phyloP scores from a whole-genome alignment of 2,888 invertebrate species.

The Nematopogon swammerdamellus region DNA sequence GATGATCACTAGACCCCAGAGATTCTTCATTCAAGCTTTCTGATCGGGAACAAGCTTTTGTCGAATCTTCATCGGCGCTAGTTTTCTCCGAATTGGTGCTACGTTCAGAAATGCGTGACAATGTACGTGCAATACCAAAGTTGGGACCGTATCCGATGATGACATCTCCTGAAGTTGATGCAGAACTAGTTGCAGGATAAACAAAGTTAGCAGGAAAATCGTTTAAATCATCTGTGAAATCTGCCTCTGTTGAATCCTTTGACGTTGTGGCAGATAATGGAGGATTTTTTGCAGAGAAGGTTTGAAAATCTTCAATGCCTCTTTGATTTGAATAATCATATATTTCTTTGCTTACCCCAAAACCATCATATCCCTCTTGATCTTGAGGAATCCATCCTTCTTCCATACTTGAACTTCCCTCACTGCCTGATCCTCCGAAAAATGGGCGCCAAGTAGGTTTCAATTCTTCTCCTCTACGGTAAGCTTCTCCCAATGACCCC shows the following conservation, averaged over 20 bases:
- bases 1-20: slow-evolving; percentile 78
- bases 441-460: slow-evolving; percentile 82
- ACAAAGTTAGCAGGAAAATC: slow-evolving; percentile 74
- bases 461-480: slow-evolving; percentile 66
- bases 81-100: slow-evolving; percentile 88
- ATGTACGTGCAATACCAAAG: slow-evolving; percentile 71
- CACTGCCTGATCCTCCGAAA: slow-evolving; percentile 72
- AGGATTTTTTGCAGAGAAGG: slow-evolving; percentile 48
- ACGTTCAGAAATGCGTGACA: slow-evolving; percentile 83
- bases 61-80: slow-evolving; percentile 81
- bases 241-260: slow-evolving; percentile 58
- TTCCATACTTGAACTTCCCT: slow-evolving; percentile 82
- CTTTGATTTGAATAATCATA: slow-evolving; percentile 45
- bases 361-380: slow-evolving; percentile 60
- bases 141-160: slow-evolving; percentile 70
- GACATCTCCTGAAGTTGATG: slow-evolving; percentile 62
- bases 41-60: slow-evolving; percentile 80
- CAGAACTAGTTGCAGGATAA: slow-evolving; percentile 62
- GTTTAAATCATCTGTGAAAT: slow-evolving; percentile 72
- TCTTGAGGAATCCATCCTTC: slow-evolving; percentile 80
- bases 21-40: slow-evolving; percentile 84
- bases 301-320: slow-evolving; percentile 45
- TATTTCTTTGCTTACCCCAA: slow-evolving; percentile 44
- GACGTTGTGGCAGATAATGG: slow-evolving; percentile 41
- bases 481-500: slow-evolving; percentile 69